These are phyloP conservation scores for Drosophila kambysellisi DNA, from an alignment of 2,888 invertebrate genomes.

Conservation along the genomic window DNA sequence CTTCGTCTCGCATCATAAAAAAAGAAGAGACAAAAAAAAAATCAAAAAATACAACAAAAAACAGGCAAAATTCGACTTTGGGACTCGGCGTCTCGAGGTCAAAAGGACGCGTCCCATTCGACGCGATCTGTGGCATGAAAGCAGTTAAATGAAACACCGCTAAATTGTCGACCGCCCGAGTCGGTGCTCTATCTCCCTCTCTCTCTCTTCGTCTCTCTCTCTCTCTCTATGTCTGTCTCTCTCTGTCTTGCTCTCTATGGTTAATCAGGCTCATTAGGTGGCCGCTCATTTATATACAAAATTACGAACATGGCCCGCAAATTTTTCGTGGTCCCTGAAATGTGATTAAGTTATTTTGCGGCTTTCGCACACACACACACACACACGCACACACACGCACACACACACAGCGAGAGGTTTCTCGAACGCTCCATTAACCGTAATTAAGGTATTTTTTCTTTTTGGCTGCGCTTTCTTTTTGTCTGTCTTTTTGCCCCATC, in stretches of 20 bases:
- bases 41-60: background rate
- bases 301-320: conserved; percentile 82
- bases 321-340: conserved; percentile 80
- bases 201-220: background rate
- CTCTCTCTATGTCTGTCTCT: background rate
- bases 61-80: conserved; percentile 7
- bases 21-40: conserved; percentile 30
- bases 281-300: conserved; percentile 83
- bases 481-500: conserved; percentile 16
- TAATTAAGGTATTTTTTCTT: conserved; percentile 81
- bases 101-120: conserved; percentile 83
- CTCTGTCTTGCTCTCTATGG: conserved; percentile 54
- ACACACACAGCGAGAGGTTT: conserved; percentile 31
- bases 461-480: conserved; percentile 76
- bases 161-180: conserved; percentile 63
- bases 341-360: conserved; percentile 82
- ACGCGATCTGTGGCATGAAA: conserved; percentile 81
- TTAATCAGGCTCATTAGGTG: conserved; percentile 84
- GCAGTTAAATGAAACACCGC: conserved; percentile 81
- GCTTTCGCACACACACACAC: conserved; percentile 60
- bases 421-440: conserved; percentile 83
- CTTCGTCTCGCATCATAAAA: conserved; percentile 68
- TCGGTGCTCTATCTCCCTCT: conserved; percentile 1
- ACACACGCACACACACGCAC: conserved; percentile 29
- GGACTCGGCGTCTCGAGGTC: conserved; percentile 66